A percentile compares a stretch with the other conserved stretches of the same genome.
phyloP scores from a whole-genome alignment of 2,797 vertebrate species.

The Thamnophis elegans region DNA sequence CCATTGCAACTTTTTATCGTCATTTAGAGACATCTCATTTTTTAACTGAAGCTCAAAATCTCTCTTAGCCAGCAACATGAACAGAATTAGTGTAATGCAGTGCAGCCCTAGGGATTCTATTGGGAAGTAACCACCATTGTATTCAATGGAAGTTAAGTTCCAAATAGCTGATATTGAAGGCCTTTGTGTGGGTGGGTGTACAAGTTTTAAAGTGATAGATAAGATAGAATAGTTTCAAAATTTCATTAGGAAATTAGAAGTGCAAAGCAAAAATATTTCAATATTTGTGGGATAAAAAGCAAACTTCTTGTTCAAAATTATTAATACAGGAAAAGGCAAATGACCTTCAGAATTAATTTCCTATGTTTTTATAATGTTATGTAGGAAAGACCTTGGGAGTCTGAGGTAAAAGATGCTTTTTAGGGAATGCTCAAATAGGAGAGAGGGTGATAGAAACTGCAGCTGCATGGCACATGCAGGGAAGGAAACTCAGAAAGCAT shows the following conservation, averaged over 20 bases:
- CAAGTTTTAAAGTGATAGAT: neutral
- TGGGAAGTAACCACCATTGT: neutral
- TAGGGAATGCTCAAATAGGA: neutral
- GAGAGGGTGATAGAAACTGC: neutral
- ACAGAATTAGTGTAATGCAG: neutral
- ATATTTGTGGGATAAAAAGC: neutral
- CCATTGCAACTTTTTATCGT: neutral
- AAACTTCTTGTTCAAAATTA: neutral
- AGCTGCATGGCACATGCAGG: neutral
- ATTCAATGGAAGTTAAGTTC: neutral
- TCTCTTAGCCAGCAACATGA: neutral
- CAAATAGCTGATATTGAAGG: neutral
- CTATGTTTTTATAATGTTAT: neutral
- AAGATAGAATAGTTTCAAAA: neutral
- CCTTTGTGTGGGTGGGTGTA: too few species aligned
- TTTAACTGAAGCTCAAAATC: neutral
- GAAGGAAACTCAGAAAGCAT: neutral
- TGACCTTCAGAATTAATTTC: neutral
- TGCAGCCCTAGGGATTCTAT: neutral
- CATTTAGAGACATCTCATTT: neutral
- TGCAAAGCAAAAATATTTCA: neutral
- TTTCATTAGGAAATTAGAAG: neutral
- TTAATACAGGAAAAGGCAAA: neutral
- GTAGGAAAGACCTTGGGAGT: neutral
- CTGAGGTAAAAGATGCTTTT: neutral